A percentile compares a stretch with the other conserved stretches of the same genome.
Evolutionary conservation across 2,888 invertebrate genomes (phyloP).

Genomic region (Oegoconia quadripuncta): DNA sequence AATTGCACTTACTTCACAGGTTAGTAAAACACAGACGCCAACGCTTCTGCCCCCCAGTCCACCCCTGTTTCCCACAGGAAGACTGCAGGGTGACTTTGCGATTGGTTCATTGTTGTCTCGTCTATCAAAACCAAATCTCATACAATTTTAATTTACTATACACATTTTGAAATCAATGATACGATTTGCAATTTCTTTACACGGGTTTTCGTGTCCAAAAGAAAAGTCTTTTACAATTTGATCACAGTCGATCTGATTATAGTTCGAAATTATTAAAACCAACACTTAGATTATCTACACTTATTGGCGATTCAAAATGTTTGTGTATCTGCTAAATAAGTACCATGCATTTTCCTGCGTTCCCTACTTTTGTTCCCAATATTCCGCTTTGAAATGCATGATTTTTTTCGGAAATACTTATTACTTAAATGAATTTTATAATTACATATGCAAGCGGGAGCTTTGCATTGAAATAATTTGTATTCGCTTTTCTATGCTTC

Average conservation of each 20-base stretch:
- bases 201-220: conserved; percentile 20
- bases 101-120: conserved; percentile 60
- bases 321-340: too few species aligned
- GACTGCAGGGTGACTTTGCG: conserved; percentile 74
- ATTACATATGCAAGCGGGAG: conserved; percentile 42
- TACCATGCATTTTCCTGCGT: conserved; percentile 68
- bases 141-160: conserved; percentile 38
- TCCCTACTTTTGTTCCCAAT: conserved; percentile 51
- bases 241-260: conserved; percentile 28
- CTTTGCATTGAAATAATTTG: conserved; percentile 52
- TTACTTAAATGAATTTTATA: conserved; percentile 24
- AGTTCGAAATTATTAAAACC: conserved; percentile 38
- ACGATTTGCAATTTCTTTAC: too few species aligned
- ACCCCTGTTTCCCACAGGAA: conserved; percentile 77
- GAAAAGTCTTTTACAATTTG: conserved; percentile 40
- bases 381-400: conserved; percentile 65
- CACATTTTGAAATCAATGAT: conserved; percentile 27
- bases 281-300: conserved; percentile 39
- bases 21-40: conserved; percentile 75
- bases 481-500: conserved; percentile 57
- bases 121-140: conserved; percentile 57
- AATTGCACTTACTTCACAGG: conserved; percentile 80
- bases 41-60: conserved; percentile 76
- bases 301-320: conserved; percentile 49
- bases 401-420: conserved; percentile 26